phyloP scores from a whole-genome alignment of 2,113 vertebrate species.

The Thoracochromis brauschi region DNA sequence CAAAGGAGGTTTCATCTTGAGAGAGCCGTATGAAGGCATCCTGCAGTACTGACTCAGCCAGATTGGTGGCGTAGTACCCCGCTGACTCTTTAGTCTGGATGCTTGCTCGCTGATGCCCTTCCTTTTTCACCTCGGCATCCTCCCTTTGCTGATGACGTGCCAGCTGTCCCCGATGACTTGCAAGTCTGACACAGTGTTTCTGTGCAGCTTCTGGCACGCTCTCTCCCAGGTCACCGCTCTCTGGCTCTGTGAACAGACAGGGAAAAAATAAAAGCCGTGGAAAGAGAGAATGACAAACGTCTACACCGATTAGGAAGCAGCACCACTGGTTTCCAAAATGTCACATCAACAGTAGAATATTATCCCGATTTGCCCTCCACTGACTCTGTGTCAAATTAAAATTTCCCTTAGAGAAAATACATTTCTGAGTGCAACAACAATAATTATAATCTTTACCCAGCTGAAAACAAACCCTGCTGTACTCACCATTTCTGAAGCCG shows the following conservation, averaged over 20 bases:
- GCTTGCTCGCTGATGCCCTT: constrained; percentile 2
- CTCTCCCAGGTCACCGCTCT: constrained; percentile 39
- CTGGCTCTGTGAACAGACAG: constrained; percentile 54
- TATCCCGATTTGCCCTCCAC: background rate
- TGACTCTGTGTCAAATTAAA: background rate
- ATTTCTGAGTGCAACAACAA: background rate
- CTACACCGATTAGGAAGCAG: background rate
- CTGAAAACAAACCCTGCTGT: background rate
- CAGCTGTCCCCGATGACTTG: constrained; percentile 53
- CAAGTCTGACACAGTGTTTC: constrained; percentile 46
- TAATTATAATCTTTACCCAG: background rate
- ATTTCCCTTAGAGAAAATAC: background rate
- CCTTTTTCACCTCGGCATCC: constrained; percentile 51
- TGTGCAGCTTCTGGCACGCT: constrained; percentile 59
- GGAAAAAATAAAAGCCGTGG: background rate
- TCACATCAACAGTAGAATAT: background rate
- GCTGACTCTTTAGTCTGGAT: constrained; percentile 60
- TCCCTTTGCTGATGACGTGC: constrained; percentile 54
- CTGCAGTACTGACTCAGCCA: constrained; percentile 92
- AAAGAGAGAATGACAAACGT: constrained; percentile 11
- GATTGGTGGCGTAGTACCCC: constrained; percentile 86
- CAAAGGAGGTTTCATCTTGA: constrained; percentile 77
- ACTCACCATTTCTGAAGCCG: constrained; percentile 78
- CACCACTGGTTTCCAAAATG: background rate
- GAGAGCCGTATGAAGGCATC: constrained; percentile 92